A percentile compares a stretch with the other conserved stretches of the same genome.
phyloP scores from a whole-genome alignment of 2,113 vertebrate species.

The cat (Felis catus) region F.catus_Fca126_mat1.0 CM031425.1:42828001-42828500 shows the following conservation, averaged over 20 bases:
- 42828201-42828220: background rate
- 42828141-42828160: background rate
- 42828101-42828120: background rate
- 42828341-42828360: background rate
- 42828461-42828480: rapidly evolving
- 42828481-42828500: background rate
- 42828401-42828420: background rate
- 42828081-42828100: background rate
- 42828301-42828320: background rate
- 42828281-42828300: background rate
- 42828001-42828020: background rate
- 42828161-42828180: background rate
- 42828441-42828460: rapidly evolving
- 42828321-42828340: background rate
- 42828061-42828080: background rate
- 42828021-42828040: background rate
- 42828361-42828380: background rate
- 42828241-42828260: background rate
- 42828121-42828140: background rate
- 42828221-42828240: background rate
- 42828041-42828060: background rate
- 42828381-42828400: background rate
- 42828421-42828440: background rate
- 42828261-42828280: background rate
- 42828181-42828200: background rate